Conservation (phyloP, 2,797 vertebrate species). For the Microctenopoma lineatum region DNA sequence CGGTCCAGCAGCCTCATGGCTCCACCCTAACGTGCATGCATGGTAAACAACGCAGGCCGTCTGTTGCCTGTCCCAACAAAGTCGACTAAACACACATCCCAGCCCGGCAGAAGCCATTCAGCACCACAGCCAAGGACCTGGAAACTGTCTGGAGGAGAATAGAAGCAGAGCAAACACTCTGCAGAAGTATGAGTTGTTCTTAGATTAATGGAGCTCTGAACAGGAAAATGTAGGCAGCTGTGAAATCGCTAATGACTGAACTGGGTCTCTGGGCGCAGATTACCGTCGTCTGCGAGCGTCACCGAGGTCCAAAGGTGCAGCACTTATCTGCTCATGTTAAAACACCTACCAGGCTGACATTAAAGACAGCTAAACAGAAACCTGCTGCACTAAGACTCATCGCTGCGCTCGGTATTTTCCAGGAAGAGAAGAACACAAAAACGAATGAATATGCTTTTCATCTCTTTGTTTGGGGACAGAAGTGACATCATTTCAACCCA, state of each 20-base stretch:
- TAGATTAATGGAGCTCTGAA: slow-evolving; percentile 37
- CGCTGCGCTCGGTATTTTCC: background rate
- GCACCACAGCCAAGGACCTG: slow-evolving; percentile 26
- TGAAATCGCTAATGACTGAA: slow-evolving; percentile 31
- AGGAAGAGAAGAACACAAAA: background rate
- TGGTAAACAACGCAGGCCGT: slow-evolving; percentile 24
- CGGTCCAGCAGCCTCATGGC: slow-evolving; percentile 39
- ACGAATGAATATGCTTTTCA: background rate
- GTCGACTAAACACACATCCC: slow-evolving; percentile 28
- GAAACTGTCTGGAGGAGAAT: slow-evolving; percentile 32
- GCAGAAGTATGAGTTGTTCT: slow-evolving; percentile 8
- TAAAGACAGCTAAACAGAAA: background rate
- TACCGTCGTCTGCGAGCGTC: slow-evolving; percentile 23
- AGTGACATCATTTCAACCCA: slow-evolving; percentile 16
- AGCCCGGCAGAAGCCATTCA: slow-evolving; percentile 6
- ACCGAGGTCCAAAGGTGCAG: slow-evolving; percentile 17
- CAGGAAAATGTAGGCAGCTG: slow-evolving; percentile 19
- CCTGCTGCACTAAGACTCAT: background rate
- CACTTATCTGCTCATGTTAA: background rate
- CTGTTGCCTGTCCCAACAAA: slow-evolving; percentile 17
- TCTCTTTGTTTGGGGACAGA: background rate
- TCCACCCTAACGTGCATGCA: slow-evolving; percentile 56
- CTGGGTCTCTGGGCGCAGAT: slow-evolving; percentile 26
- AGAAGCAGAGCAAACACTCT: slow-evolving; percentile 14
- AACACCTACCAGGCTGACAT: background rate